Evolutionary conservation across 2,888 invertebrate genomes (phyloP).

Genomic region (Galerucella calmariensis): DNA sequence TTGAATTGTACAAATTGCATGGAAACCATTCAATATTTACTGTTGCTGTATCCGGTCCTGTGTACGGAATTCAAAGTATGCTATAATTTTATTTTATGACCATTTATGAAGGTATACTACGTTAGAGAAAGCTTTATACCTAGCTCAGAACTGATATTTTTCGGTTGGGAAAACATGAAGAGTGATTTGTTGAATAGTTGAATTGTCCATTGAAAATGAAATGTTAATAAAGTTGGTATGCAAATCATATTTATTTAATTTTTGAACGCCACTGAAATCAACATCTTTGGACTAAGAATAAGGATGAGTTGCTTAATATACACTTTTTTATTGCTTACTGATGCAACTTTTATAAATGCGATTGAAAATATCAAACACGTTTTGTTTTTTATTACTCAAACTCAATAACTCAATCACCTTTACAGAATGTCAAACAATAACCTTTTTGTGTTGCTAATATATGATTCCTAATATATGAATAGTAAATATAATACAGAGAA

Average conservation of each 20-base stretch:
- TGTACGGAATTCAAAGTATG: neutral
- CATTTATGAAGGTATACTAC: constrained; percentile 23
- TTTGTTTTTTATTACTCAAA: neutral
- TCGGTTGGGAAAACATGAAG: constrained; percentile 1
- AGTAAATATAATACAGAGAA: neutral
- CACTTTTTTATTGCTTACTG: neutral
- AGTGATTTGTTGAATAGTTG: neutral
- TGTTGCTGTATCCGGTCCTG: neutral
- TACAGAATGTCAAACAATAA: too few relatives aligned
- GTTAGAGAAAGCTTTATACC: constrained; percentile 15
- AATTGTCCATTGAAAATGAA: neutral
- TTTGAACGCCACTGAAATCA: neutral
- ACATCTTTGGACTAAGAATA: neutral
- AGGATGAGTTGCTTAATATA: neutral
- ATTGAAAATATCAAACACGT: neutral
- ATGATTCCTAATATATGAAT: neutral
- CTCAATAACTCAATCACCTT: too few relatives aligned
- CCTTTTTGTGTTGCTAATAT: too few relatives aligned
- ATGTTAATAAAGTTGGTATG: neutral
- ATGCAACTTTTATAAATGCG: constrained; percentile 3
- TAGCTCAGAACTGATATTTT: constrained; percentile 9
- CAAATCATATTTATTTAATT: too few relatives aligned
- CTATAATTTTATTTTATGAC: constrained; percentile 28
- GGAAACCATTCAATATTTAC: too few relatives aligned
- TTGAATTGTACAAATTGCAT: too few relatives aligned